These are phyloP conservation scores for Sclerurus mexicanus DNA, from an alignment of 2,113 vertebrate genomes.

Conservation along the genomic window DNA sequence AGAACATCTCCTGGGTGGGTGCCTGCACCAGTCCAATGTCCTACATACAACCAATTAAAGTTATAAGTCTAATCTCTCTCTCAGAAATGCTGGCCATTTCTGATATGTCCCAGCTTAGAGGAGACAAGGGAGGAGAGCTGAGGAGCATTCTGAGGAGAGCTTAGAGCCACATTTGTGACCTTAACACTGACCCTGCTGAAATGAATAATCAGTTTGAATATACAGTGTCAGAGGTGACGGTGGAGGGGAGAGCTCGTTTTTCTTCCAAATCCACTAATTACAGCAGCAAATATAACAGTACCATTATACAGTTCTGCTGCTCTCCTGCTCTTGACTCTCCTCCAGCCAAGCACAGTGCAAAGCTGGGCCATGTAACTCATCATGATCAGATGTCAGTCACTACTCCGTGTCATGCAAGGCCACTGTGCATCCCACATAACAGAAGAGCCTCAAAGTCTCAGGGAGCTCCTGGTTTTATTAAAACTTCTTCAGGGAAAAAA, in stretches of 20 bases:
- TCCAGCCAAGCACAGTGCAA: background rate
- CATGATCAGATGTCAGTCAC: rapidly evolving
- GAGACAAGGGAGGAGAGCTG: too few relatives aligned
- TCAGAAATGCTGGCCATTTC: background rate
- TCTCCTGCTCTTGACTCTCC: background rate
- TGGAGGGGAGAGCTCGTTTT: background rate
- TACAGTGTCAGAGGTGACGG: background rate
- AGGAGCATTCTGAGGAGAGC: background rate
- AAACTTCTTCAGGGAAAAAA: background rate
- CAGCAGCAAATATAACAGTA: background rate
- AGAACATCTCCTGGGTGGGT: background rate
- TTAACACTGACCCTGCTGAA: background rate
- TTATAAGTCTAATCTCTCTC: background rate
- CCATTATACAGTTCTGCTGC: background rate
- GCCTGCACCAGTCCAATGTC: background rate
- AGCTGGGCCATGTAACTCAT: background rate
- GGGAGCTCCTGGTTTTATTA: background rate
- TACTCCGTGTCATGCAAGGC: background rate
- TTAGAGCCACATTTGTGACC: background rate
- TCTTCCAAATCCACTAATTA: background rate
- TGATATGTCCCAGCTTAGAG: rapidly evolving
- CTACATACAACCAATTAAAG: background rate
- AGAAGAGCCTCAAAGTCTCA: background rate
- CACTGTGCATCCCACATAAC: background rate
- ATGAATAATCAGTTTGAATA: background rate